A percentile compares a stretch with the other conserved stretches of the same genome.
Evolutionary conservation across 2,113 vertebrate genomes (phyloP).

Genomic region (Cichladusa arquata): DNA sequence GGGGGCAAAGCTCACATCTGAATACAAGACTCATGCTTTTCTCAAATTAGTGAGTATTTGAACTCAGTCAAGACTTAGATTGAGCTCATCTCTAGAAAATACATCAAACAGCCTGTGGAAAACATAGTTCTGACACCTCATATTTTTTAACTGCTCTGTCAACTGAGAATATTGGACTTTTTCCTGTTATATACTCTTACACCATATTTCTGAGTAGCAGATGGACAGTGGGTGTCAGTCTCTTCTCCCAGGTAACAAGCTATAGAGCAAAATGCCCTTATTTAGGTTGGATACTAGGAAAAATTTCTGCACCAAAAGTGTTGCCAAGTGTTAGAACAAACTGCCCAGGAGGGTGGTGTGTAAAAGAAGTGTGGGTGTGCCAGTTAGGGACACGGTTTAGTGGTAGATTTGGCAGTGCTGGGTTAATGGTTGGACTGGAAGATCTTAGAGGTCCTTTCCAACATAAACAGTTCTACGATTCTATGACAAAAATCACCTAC

Average conservation of each 20-base stretch:
- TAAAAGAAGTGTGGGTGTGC: rapidly evolving
- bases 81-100: constrained; percentile 48
- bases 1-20: constrained; percentile 56
- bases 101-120: constrained; percentile 28
- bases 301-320: not conserved
- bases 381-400: not conserved
- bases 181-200: not conserved
- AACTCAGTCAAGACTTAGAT: constrained; percentile 15
- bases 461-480: rapidly evolving
- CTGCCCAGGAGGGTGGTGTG: not conserved
- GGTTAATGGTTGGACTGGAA: not conserved
- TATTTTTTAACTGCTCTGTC: not conserved
- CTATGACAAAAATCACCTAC: not conserved
- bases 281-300: not conserved
- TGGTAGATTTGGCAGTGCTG: not conserved
- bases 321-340: not conserved
- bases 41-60: constrained; percentile 54
- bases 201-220: not conserved
- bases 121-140: constrained; percentile 25
- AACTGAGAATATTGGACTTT: not conserved
- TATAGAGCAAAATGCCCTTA: not conserved
- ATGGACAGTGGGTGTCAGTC: not conserved
- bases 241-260: not conserved
- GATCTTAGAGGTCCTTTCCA: not conserved
- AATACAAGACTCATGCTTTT: constrained; percentile 59